phyloP scores from a whole-genome alignment of 1,140 invertebrate genomes.

The Drosophila paulistorum region DNA sequence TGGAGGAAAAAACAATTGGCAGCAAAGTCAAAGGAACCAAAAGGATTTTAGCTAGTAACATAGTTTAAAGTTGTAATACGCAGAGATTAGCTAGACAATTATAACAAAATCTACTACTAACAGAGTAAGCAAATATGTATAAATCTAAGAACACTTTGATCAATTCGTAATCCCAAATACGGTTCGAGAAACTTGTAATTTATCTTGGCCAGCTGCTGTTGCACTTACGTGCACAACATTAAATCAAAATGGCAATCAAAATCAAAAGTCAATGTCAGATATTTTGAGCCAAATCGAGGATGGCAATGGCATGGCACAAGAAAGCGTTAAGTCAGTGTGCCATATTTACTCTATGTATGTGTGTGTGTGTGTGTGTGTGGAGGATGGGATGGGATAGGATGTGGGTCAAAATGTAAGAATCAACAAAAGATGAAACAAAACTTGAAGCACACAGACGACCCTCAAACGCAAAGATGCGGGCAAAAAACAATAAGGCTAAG shows the following conservation, averaged over 20 bases:
- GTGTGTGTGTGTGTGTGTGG: no score
- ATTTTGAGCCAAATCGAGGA: constrained; percentile 6
- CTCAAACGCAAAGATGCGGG: constrained; percentile 6
- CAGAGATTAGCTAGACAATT: no score
- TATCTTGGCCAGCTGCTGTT: constrained; percentile 2
- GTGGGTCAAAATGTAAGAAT: background rate
- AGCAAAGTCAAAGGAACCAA: no score
- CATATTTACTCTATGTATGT: background rate
- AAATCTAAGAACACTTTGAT: background rate
- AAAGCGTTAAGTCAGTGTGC: constrained; percentile 9
- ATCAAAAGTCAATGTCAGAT: constrained; percentile 10
- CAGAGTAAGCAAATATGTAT: no score
- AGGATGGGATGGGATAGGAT: background rate
- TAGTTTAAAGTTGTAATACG: no score
- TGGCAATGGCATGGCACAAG: background rate
- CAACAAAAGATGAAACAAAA: constrained; percentile 13
- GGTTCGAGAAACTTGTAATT: background rate
- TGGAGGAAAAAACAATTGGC: no score
- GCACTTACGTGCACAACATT: constrained; percentile 9
- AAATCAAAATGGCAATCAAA: constrained; percentile 14
- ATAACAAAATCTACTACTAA: background rate
- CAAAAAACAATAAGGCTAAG: constrained; percentile 9
- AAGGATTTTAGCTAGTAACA: no score
- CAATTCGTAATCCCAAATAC: background rate
- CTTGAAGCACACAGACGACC: background rate